Percentiles rank a stretch among this genome's conserved stretches.
phyloP scores from a whole-genome alignment of 2,113 vertebrate species.

The Vimba vimba region DNA sequence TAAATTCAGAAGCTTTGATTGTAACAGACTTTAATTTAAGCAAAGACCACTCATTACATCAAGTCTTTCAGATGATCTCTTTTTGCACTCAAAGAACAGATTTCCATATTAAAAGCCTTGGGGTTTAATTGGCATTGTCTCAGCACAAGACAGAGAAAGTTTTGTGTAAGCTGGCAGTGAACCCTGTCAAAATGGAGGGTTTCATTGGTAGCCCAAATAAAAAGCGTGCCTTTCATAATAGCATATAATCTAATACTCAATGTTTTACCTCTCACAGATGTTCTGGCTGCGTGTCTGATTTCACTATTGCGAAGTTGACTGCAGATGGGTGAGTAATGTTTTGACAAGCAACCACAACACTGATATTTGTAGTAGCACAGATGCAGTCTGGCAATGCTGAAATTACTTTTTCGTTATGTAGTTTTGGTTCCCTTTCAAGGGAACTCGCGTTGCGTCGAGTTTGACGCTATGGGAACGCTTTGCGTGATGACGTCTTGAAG shows the following conservation, averaged over 20 bases:
- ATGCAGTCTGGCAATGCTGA: background rate
- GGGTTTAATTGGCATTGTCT: conserved; percentile 63
- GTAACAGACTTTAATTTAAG: conserved; percentile 45
- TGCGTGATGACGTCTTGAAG: no score
- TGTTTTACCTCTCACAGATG: background rate
- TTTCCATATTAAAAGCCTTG: conserved; percentile 70
- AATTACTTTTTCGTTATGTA: background rate
- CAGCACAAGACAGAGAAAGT: conserved; percentile 50
- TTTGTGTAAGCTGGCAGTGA: conserved; percentile 62
- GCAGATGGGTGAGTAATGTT: background rate
- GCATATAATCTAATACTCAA: background rate
- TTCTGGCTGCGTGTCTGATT: conserved; percentile 7
- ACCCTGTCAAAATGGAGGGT: background rate
- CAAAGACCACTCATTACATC: conserved; percentile 59
- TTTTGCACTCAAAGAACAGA: conserved; percentile 63
- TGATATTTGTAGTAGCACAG: conserved; percentile 18
- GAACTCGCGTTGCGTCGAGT: no score
- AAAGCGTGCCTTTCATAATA: background rate
- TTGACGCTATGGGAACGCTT: no score
- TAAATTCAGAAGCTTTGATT: conserved; percentile 66
- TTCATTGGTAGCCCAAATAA: background rate
- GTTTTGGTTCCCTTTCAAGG: no score
- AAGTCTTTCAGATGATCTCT: conserved; percentile 66
- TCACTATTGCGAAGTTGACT: background rate
- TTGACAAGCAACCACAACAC: conserved; percentile 17